These are phyloP conservation scores for Sciaenops ocellatus DNA, from an alignment of 2,797 vertebrate species.

Conservation along the genomic window DNA sequence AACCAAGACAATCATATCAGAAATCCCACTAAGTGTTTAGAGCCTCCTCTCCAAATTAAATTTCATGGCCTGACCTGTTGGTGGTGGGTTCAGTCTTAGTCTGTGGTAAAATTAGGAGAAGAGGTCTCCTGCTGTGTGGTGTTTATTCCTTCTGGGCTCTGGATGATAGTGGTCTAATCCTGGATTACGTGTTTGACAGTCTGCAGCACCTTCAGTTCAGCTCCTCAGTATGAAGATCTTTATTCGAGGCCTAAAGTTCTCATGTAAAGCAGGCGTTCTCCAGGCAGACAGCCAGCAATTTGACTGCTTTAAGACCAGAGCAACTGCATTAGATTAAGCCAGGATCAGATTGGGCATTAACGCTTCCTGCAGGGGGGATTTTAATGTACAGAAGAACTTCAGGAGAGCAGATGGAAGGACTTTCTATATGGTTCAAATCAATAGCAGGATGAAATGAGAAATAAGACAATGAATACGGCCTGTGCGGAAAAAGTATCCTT, in stretches of 20 bases:
- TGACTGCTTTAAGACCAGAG: neutral
- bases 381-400: neutral
- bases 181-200: conserved; percentile 64
- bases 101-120: conserved; percentile 55
- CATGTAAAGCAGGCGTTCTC: conserved; percentile 9
- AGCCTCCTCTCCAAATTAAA: conserved; percentile 14
- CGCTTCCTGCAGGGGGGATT: conserved; percentile 15
- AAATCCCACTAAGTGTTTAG: neutral
- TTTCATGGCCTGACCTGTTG: conserved; percentile 7
- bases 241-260: neutral
- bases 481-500: no score
- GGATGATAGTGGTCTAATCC: conserved; percentile 65
- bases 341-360: conserved; percentile 18
- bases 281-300: conserved; percentile 19
- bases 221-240: neutral
- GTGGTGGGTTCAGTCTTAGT: conserved; percentile 15
- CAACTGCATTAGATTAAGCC: conserved; percentile 31
- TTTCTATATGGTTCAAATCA: conserved; percentile 3
- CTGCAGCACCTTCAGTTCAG: conserved; percentile 15
- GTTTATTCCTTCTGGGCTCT: conserved; percentile 44
- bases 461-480: neutral
- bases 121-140: conserved; percentile 48
- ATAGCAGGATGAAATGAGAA: neutral
- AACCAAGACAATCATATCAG: neutral
- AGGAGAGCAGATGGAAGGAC: conserved; percentile 7